Evolutionary conservation across 2,888 invertebrate genomes (phyloP).

Genomic region (Heliconius aoede): DNA sequence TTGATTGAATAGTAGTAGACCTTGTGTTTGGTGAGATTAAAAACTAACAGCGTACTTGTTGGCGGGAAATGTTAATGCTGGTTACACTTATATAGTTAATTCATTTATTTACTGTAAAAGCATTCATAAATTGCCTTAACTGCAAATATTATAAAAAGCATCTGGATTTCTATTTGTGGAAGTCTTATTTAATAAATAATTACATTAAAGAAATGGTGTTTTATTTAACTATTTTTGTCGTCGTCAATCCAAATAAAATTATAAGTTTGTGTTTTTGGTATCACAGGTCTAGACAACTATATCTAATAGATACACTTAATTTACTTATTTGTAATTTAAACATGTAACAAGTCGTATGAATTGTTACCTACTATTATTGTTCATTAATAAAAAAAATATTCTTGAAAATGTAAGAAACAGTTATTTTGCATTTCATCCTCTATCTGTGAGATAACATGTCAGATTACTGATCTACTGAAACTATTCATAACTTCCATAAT

Average conservation of each 20-base stretch:
- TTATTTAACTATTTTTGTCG: constrained; percentile 40
- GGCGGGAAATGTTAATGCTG: constrained; percentile 63
- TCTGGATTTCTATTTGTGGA: constrained; percentile 77
- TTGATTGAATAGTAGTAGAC: constrained; percentile 57
- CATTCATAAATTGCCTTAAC: constrained; percentile 77
- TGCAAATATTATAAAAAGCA: constrained; percentile 70
- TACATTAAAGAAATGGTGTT: constrained; percentile 52
- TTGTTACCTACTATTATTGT: too few relatives aligned
- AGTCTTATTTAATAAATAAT: constrained; percentile 80
- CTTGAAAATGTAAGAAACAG: too few relatives aligned
- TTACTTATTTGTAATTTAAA: too few relatives aligned
- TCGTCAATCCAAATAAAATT: neutral
- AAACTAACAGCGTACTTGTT: constrained; percentile 69
- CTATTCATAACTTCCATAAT: too few relatives aligned
- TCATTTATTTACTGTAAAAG: constrained; percentile 76
- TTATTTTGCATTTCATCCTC: too few relatives aligned
- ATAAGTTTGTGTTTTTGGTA: neutral
- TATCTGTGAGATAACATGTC: too few relatives aligned
- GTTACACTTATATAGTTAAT: constrained; percentile 69
- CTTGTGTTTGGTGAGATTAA: constrained; percentile 50
- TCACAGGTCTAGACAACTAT: too few relatives aligned
- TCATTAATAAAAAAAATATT: too few relatives aligned
- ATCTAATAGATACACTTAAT: too few relatives aligned
- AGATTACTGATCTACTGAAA: too few relatives aligned
- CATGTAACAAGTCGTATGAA: too few relatives aligned